Evolutionary conservation across 2,888 invertebrate species (phyloP).

Genomic region (Nomada hirtipes): DNA sequence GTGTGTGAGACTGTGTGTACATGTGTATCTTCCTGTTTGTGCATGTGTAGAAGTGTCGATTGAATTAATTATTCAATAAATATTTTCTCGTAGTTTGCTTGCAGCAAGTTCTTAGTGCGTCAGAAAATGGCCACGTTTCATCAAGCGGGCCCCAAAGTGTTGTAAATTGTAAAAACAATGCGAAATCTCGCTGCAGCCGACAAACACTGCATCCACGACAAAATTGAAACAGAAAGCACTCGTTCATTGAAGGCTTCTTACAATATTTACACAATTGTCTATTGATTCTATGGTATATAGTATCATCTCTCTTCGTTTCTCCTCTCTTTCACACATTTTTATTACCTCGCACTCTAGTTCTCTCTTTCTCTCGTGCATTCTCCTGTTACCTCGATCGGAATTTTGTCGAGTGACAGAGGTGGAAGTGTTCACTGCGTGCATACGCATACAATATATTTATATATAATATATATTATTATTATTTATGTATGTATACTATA

Average conservation of each 20-base stretch:
- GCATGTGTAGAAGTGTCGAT: background rate
- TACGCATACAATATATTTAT: constrained; percentile 67
- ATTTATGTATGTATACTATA: constrained; percentile 67
- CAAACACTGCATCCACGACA: constrained; percentile 23
- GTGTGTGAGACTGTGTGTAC: background rate
- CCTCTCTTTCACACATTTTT: constrained; percentile 2
- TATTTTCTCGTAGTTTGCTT: constrained; percentile 12
- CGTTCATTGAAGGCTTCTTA: constrained; percentile 69
- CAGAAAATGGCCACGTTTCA: constrained; percentile 23
- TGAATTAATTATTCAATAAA: constrained; percentile 23
- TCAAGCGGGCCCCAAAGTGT: constrained; percentile 21
- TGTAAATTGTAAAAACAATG: constrained; percentile 42
- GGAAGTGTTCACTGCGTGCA: constrained; percentile 60
- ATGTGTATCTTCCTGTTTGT: too few species aligned
- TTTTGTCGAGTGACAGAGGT: constrained; percentile 56
- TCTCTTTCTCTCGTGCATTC: constrained; percentile 3
- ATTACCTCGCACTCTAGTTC: background rate
- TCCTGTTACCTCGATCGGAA: constrained; percentile 46
- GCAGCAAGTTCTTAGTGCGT: constrained; percentile 32
- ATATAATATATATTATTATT: constrained; percentile 57
- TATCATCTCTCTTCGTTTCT: constrained; percentile 17
- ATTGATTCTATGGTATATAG: constrained; percentile 52
- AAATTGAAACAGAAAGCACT: constrained; percentile 33
- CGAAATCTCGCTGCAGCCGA: constrained; percentile 32
- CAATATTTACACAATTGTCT: constrained; percentile 72